Evolutionary conservation across 92 coral and sea anemone species (phyloP).

Genomic region (Paramuricea clavata): DNA sequence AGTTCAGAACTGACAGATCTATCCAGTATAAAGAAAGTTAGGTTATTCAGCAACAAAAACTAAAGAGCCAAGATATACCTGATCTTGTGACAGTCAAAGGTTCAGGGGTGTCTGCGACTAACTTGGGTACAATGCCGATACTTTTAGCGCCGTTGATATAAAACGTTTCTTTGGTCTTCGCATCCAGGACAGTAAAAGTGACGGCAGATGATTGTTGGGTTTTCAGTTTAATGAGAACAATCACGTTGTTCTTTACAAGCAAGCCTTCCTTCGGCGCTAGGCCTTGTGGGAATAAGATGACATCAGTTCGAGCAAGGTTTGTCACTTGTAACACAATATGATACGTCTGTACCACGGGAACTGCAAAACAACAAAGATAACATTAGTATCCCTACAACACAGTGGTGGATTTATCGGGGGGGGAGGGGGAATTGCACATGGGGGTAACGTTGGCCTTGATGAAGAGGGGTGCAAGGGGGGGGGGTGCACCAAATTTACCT

Average conservation of each 20-base stretch:
- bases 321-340: constrained; percentile 75
- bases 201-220: constrained; percentile 70
- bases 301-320: constrained; percentile 71
- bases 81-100: constrained; percentile 74
- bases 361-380: constrained; percentile 47
- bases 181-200: constrained; percentile 67
- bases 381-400: neutral
- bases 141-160: constrained; percentile 73
- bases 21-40: no score
- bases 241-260: constrained; percentile 60
- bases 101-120: constrained; percentile 24
- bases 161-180: constrained; percentile 46
- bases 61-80: constrained; percentile 21
- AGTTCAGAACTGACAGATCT: neutral
- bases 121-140: constrained; percentile 71
- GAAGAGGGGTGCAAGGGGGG: no score
- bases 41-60: neutral
- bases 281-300: constrained; percentile 68
- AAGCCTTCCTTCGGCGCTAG: constrained; percentile 73
- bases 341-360: constrained; percentile 61
- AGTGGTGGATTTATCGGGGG: neutral
- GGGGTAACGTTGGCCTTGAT: no score
- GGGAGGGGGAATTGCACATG: no score
- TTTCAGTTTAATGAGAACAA: constrained; percentile 78
- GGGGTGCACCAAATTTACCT: no score